Conservation (phyloP, 2,113 vertebrate species). For the Sinocyclocheilus grahami region DNA sequence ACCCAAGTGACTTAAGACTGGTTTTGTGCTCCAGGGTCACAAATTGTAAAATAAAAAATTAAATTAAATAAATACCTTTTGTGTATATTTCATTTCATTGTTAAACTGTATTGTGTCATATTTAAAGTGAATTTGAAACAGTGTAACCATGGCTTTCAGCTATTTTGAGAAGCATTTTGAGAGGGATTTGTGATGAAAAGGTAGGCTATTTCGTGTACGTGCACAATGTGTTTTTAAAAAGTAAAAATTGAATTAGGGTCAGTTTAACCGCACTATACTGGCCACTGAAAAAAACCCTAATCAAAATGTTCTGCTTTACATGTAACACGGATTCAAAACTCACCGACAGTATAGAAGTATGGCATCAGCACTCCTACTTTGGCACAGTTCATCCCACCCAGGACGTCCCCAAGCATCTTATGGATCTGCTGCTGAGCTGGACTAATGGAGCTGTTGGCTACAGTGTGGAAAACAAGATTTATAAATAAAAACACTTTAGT, state of each 20-base stretch:
- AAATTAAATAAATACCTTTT: too few relatives aligned
- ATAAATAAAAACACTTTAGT: neutral
- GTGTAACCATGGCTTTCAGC: too few relatives aligned
- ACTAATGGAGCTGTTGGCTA: slow-evolving; percentile 73
- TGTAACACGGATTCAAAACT: slow-evolving; percentile 58
- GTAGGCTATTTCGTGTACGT: too few relatives aligned
- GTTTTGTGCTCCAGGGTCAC: too few relatives aligned
- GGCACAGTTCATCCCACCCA: slow-evolving; percentile 81
- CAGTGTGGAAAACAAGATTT: neutral
- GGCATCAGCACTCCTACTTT: slow-evolving; percentile 79
- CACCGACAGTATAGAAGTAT: slow-evolving; percentile 86
- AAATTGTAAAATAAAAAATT: neutral
- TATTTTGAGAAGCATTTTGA: too few relatives aligned
- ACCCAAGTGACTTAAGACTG: too few relatives aligned
- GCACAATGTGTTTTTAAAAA: neutral
- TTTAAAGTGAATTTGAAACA: too few relatives aligned
- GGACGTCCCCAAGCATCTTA: slow-evolving; percentile 82
- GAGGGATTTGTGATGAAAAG: neutral
- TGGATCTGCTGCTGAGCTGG: slow-evolving; percentile 80
- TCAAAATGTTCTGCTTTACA: neutral
- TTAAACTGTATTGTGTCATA: too few relatives aligned
- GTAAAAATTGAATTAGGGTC: neutral
- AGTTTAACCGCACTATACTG: neutral
- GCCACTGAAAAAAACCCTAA: neutral
- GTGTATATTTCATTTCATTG: too few relatives aligned